Percentiles rank a stretch among this genome's conserved stretches.
Conservation (phyloP, 2,113 vertebrate species). For the Brachypodius melanocephalos region DNA sequence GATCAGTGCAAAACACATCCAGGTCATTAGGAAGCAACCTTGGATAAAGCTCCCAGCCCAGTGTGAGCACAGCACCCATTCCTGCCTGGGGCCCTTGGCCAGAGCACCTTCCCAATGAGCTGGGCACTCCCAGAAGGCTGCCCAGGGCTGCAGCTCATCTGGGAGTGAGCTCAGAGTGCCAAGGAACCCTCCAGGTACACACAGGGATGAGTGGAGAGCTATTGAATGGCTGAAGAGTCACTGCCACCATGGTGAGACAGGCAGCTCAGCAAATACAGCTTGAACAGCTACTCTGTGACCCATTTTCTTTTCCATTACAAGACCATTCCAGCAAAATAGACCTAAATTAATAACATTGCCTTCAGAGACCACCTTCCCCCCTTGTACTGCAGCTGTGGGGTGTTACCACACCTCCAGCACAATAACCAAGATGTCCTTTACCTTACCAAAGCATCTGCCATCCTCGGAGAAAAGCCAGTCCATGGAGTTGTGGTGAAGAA, state of each 20-base stretch:
- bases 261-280: not conserved
- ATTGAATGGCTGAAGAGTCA: not conserved
- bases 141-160: not conserved
- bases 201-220: accelerated
- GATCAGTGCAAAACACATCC: not conserved
- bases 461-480: not conserved
- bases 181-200: not conserved
- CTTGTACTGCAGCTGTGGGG: not conserved
- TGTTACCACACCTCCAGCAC: not conserved
- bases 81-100: not conserved
- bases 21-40: not conserved
- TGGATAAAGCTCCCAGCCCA: not conserved
- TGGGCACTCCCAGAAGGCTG: not conserved
- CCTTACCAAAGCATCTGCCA: not conserved
- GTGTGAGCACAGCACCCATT: not conserved
- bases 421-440: not conserved
- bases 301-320: not conserved
- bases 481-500: not conserved
- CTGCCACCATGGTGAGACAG: not conserved
- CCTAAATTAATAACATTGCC: not conserved
- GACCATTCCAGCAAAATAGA: not conserved
- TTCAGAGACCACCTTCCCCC: not conserved
- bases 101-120: not conserved
- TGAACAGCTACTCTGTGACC: not conserved
- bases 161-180: not conserved